Percentiles rank a stretch among this genome's conserved stretches.
Evolutionary conservation across 2,797 vertebrate genomes (phyloP).

Genomic region (Dendrocincla tyrannina): DNA sequence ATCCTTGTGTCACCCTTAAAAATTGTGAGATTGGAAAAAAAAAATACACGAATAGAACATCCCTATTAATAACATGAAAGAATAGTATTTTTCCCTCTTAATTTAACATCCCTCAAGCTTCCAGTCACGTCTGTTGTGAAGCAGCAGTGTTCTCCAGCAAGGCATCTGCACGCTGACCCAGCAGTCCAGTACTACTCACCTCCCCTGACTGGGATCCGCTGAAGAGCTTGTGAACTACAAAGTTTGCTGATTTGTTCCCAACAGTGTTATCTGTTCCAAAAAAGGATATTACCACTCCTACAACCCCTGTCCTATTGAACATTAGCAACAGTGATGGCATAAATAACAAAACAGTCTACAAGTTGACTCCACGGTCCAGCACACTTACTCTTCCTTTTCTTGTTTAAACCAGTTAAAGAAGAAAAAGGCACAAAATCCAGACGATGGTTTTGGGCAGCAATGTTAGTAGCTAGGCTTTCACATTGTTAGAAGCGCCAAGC

Average conservation of each 20-base stretch:
- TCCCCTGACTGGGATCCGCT: background rate
- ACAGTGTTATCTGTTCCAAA: background rate
- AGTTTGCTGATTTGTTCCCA: background rate
- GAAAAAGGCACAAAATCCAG: background rate
- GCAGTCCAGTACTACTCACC: background rate
- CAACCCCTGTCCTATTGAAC: background rate
- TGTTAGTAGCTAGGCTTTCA: background rate
- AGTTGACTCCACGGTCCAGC: background rate
- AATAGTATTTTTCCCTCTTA: background rate
- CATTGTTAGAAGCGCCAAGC: background rate
- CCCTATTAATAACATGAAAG: background rate
- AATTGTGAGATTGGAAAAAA: background rate
- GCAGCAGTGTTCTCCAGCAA: background rate
- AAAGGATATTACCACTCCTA: background rate
- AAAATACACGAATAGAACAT: fast-evolving
- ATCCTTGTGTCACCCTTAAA: background rate
- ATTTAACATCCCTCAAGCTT: background rate
- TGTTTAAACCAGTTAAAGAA: background rate
- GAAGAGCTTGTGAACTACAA: background rate
- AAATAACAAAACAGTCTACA: background rate
- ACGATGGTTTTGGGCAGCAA: background rate
- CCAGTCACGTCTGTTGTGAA: background rate
- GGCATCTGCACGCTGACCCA: background rate
- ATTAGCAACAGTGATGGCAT: background rate
- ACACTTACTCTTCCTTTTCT: background rate